phyloP scores from a whole-genome alignment of 2,888 invertebrate species.

The Pemphredon lugubris region DNA sequence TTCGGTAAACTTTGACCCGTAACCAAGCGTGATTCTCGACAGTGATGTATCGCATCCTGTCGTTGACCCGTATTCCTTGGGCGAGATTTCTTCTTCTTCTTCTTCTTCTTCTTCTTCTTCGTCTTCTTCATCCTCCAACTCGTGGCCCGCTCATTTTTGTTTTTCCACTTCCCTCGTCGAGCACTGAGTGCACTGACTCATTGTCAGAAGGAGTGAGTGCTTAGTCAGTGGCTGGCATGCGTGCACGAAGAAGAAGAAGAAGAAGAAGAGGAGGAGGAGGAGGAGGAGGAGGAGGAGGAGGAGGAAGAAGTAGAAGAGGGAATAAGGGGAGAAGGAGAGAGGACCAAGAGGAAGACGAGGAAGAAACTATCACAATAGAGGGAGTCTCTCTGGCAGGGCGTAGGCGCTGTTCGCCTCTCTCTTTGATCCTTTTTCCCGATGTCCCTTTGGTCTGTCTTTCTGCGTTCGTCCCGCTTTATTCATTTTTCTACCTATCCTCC shows the following conservation, averaged over 20 bases:
- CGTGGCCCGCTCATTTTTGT: slow-evolving; percentile 53
- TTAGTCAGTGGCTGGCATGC: slow-evolving; percentile 70
- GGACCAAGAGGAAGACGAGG: slow-evolving; percentile 37
- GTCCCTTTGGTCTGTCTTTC: slow-evolving; percentile 52
- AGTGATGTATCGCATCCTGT: slow-evolving; percentile 75
- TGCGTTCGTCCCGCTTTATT: slow-evolving; percentile 47
- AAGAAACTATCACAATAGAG: slow-evolving; percentile 66
- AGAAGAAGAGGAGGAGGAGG: slow-evolving; percentile 29
- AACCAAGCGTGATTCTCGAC: slow-evolving; percentile 65
- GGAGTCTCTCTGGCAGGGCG: slow-evolving; percentile 57
- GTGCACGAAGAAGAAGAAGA: slow-evolving; percentile 50
- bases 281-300: slow-evolving; percentile 35
- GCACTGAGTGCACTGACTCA: slow-evolving; percentile 69
- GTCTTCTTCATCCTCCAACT: slow-evolving; percentile 35
- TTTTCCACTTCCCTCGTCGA: slow-evolving; percentile 54
- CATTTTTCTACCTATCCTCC: slow-evolving; percentile 56
- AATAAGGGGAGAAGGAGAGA: slow-evolving; percentile 28
- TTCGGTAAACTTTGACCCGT: slow-evolving; percentile 74
- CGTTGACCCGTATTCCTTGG: slow-evolving; percentile 65
- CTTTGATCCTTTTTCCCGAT: slow-evolving; percentile 53
- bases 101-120: slow-evolving; percentile 24
- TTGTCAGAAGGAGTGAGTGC: slow-evolving; percentile 66
- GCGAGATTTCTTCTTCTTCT: slow-evolving; percentile 55
- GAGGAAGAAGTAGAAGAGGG: slow-evolving; percentile 54
- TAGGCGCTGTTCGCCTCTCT: slow-evolving; percentile 58